Evolutionary conservation across 2,888 invertebrate genomes (phyloP), one percentile per base, ranked within the genome.

Genomic region (Quadriops clusia): DNA sequence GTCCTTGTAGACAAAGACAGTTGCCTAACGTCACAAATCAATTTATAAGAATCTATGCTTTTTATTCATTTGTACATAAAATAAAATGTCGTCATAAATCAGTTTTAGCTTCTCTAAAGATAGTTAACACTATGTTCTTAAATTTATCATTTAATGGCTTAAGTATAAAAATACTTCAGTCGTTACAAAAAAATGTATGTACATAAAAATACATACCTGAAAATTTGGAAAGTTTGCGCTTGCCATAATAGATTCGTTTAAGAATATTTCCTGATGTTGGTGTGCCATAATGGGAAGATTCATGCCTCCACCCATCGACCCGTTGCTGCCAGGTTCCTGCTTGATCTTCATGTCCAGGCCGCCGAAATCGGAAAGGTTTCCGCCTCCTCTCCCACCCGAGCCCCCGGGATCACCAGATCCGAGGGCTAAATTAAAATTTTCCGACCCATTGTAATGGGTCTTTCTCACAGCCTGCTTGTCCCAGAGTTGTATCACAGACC

Each of bases 401-500:
- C 71, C 73, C 49, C 74, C 72, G 39, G 74, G 74, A 58, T 78
- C 77, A 51, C 70, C 67, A 47, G 74, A 69, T 53, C 75, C 77
- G 58, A 76, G 68, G 59, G 74, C 74, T 54, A 72, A 69, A 62
- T 69, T 77, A 65, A 74, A 74, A 41, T 68, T 68, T 55, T 68
- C 68, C 35, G 66, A 65, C 36, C 55, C 57, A 26, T 47, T 50
- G 32, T 41, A 67, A 15, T 58, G 58, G 32, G 56, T 55, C 32
- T 60, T 54, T 20, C 58, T 49, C 8, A 72, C 61, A 15, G 72
- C 70, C 46, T 83, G 81, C 6, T 77, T 72, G 47, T 86, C 81
- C 86, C 87, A 87, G 31, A 76, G 72, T 51, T 82, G 79, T n/a
- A 93, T 74, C 2, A 94, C 68, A 2, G 87, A 75, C 38, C 93